phyloP scores from a whole-genome alignment of 2,888 invertebrate genomes.

The Myopa testacea region DNA sequence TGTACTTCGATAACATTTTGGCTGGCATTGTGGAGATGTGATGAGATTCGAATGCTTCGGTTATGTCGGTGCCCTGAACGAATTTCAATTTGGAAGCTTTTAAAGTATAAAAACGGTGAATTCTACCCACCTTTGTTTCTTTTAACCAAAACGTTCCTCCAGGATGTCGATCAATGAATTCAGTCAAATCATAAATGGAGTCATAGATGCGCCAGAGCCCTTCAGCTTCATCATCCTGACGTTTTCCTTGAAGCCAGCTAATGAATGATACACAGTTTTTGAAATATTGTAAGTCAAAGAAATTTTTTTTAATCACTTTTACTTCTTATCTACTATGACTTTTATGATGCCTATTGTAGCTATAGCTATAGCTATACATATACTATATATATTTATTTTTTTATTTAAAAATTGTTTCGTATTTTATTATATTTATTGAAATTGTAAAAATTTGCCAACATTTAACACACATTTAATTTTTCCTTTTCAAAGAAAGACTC shows the following conservation, averaged over 20 bases:
- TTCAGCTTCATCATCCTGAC: slow-evolving; percentile 78
- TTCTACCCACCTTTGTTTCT: slow-evolving; percentile 73
- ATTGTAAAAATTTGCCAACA: too few relatives aligned
- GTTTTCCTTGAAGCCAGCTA: slow-evolving; percentile 76
- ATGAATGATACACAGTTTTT: neutral
- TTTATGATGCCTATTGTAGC: too few relatives aligned
- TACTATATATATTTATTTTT: too few relatives aligned
- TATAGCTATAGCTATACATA: too few relatives aligned
- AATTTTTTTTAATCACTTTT: neutral
- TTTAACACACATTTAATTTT: too few relatives aligned
- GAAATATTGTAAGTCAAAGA: neutral
- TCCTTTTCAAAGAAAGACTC: neutral
- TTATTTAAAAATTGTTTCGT: too few relatives aligned
- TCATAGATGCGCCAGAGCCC: slow-evolving; percentile 83
- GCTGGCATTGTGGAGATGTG: slow-evolving; percentile 74
- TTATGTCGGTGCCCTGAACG: slow-evolving; percentile 79
- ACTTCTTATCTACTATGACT: too few relatives aligned
- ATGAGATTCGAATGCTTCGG: slow-evolving; percentile 82
- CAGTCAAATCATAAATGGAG: slow-evolving; percentile 84
- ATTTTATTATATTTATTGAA: too few relatives aligned
- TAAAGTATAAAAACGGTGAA: neutral
- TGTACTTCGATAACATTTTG: slow-evolving; percentile 75
- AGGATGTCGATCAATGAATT: slow-evolving; percentile 85
- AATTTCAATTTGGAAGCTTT: neutral
- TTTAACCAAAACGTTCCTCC: slow-evolving; percentile 84